Evolutionary conservation across 2,888 invertebrate genomes (phyloP).

Genomic region (Onchidella celtica): DNA sequence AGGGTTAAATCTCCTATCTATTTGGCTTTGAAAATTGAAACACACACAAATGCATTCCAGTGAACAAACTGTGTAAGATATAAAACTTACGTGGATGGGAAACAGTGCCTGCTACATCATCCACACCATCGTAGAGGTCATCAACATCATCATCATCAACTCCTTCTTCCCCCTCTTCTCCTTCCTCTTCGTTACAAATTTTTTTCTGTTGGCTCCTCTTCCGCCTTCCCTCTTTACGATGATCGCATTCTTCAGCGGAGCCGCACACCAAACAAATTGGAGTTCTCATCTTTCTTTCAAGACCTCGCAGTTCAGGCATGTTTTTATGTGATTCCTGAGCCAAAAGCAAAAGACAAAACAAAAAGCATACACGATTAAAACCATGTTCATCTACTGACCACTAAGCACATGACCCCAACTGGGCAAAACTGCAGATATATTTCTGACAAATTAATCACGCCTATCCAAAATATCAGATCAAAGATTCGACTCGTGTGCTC

Average conservation of each 20-base stretch:
- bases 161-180: neutral
- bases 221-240: neutral
- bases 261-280: slow-evolving; percentile 46
- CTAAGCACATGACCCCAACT: too few species aligned
- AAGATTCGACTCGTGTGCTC: too few species aligned
- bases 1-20: too few species aligned
- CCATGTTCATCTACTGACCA: neutral
- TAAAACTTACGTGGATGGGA: slow-evolving; percentile 34
- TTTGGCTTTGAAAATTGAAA: too few species aligned
- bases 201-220: too few species aligned
- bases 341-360: neutral
- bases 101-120: neutral
- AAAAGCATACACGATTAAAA: too few species aligned
- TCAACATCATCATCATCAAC: slow-evolving; percentile 10
- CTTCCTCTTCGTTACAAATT: neutral
- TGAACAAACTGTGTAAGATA: too few species aligned
- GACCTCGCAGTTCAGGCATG: slow-evolving; percentile 5
- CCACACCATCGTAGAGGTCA: neutral
- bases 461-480: too few species aligned
- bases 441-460: too few species aligned
- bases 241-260: slow-evolving; percentile 25
- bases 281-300: slow-evolving; percentile 41
- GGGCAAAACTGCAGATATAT: too few species aligned
- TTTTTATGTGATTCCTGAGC: slow-evolving; percentile 4
- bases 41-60: too few species aligned